Conservation (phyloP, 2,888 invertebrate species). For the Druceiella hillmani region DNA sequence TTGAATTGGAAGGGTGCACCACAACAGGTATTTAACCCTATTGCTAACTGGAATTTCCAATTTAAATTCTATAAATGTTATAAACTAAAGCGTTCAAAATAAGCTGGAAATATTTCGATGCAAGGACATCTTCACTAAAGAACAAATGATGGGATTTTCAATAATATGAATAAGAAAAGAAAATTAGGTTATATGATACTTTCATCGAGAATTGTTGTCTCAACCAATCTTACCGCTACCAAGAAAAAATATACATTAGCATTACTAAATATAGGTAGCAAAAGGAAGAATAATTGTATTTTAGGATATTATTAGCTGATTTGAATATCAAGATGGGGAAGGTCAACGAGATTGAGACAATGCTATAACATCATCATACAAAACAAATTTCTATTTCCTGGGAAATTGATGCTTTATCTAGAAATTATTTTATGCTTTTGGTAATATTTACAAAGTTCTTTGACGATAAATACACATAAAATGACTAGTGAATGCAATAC, state of each 20-base stretch:
- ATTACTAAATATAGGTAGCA: slow-evolving; percentile 15
- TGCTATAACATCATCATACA: no score
- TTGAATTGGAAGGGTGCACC: slow-evolving; percentile 22
- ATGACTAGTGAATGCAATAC: no score
- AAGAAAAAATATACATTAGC: slow-evolving; percentile 17
- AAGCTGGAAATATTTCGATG: slow-evolving; percentile 21
- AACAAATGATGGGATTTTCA: slow-evolving; percentile 19
- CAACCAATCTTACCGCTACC: slow-evolving; percentile 8
- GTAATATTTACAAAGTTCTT: no score
- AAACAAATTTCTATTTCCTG: no score
- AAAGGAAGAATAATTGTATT: slow-evolving; percentile 11
- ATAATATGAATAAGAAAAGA: slow-evolving; percentile 16
- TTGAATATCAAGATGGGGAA: no score
- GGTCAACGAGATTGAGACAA: no score
- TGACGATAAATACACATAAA: no score
- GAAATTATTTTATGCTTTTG: no score
- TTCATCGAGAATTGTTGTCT: slow-evolving; percentile 13
- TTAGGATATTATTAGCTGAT: slow-evolving; percentile 1
- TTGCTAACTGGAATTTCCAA: slow-evolving; percentile 20
- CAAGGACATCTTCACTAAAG: slow-evolving; percentile 22
- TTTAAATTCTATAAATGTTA: slow-evolving; percentile 21
- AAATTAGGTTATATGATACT: slow-evolving; percentile 16
- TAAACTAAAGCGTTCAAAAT: slow-evolving; percentile 22
- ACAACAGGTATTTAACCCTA: slow-evolving; percentile 21
- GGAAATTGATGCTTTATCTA: no score